These are phyloP conservation scores for Sebastes cheni DNA, from an alignment of 2,797 vertebrate genomes.

Conservation along the genomic window DNA sequence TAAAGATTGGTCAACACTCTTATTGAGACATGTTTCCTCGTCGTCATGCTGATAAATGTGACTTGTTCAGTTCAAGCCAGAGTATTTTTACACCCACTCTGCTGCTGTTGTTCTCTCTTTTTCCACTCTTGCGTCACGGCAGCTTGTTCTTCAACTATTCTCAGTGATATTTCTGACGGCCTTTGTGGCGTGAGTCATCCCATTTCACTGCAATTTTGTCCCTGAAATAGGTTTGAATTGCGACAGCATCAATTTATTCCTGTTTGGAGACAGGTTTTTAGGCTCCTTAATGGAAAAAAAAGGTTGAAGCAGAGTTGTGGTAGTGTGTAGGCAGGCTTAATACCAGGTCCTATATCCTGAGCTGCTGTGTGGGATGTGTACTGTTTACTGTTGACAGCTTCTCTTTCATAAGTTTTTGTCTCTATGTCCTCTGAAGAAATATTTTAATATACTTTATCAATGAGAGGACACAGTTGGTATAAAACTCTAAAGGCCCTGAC, in stretches of 20 bases:
- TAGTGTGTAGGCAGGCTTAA: slow-evolving; percentile 12
- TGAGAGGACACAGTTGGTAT: background rate
- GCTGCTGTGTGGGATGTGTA: slow-evolving; percentile 33
- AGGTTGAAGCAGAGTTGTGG: slow-evolving; percentile 24
- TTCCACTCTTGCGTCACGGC: slow-evolving; percentile 54
- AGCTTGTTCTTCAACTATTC: slow-evolving; percentile 41
- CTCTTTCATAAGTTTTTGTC: slow-evolving; percentile 12
- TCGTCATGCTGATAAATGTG: slow-evolving; percentile 7
- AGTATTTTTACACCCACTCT: slow-evolving; percentile 52
- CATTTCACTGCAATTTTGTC: slow-evolving; percentile 47
- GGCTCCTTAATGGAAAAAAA: slow-evolving; percentile 53
- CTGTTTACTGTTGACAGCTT: slow-evolving; percentile 15
- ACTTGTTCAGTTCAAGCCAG: slow-evolving; percentile 11
- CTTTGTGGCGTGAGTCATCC: slow-evolving; percentile 62
- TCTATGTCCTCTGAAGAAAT: slow-evolving; percentile 1
- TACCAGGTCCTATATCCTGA: slow-evolving; percentile 32
- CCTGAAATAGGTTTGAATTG: slow-evolving; percentile 61
- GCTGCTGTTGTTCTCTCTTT: slow-evolving; percentile 24
- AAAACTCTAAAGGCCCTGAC: background rate
- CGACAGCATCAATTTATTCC: slow-evolving; percentile 31
- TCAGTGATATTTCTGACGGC: slow-evolving; percentile 54
- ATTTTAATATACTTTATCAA: slow-evolving; percentile 1
- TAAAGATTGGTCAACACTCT: background rate
- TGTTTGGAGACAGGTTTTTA: slow-evolving; percentile 23
- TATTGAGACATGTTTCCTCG: slow-evolving; percentile 20